Conservation (phyloP, 1,140 invertebrate genomes). For the Vollenhovia emeryi region DNA sequence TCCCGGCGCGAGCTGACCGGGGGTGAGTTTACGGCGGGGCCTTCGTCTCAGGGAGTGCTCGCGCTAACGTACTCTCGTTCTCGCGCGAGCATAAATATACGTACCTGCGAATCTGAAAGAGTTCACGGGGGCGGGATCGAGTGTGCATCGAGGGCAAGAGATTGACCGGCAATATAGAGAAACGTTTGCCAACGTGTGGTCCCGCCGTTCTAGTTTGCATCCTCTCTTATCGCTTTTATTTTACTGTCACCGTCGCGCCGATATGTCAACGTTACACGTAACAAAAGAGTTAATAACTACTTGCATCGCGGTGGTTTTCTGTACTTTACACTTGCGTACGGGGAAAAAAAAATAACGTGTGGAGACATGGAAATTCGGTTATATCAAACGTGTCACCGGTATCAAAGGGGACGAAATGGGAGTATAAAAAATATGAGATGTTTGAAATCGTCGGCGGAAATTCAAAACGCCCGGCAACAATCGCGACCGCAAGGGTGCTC, state of each 20-base stretch:
- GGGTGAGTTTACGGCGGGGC: neutral
- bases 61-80: neutral
- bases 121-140: neutral
- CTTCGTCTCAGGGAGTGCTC: slow-evolving; percentile 12
- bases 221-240: slow-evolving; percentile 9
- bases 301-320: neutral
- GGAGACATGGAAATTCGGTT: slow-evolving; percentile 30
- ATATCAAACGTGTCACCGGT: slow-evolving; percentile 29
- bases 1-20: neutral
- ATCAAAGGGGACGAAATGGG: slow-evolving; percentile 19
- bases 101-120: neutral
- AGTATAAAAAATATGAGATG: slow-evolving; percentile 41
- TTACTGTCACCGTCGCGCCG: neutral
- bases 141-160: neutral
- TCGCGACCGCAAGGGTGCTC: slow-evolving; percentile 50
- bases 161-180: slow-evolving; percentile 5
- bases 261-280: neutral
- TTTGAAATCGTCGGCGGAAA: slow-evolving; percentile 38
- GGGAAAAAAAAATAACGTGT: slow-evolving; percentile 15
- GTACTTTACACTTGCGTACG: neutral
- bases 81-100: slow-evolving; percentile 18
- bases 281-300: slow-evolving; percentile 36
- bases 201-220: neutral
- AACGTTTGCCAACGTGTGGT: neutral
- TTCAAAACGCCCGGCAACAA: slow-evolving; percentile 19